Conservation (phyloP, 2,113 vertebrate species). For the Machaerirhynchus nigripectus region DNA sequence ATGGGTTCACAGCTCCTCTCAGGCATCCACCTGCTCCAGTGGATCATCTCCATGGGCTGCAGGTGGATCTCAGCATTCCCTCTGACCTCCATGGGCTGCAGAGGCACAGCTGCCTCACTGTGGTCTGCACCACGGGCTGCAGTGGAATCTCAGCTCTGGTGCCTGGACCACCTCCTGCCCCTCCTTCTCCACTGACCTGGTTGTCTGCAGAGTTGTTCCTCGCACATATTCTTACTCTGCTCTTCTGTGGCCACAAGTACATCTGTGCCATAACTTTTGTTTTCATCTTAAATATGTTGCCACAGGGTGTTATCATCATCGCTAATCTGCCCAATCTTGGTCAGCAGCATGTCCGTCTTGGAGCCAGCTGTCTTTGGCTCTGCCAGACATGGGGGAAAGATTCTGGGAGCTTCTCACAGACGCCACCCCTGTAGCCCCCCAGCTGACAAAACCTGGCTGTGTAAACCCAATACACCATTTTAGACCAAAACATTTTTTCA, state of each 20-base stretch:
- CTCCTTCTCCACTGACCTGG: background rate
- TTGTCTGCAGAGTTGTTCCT: background rate
- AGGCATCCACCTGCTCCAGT: background rate
- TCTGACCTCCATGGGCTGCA: background rate
- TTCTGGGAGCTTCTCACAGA: background rate
- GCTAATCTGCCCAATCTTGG: background rate
- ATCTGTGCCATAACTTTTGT: background rate
- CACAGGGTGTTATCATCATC: background rate
- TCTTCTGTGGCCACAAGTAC: background rate
- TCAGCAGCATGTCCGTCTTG: rapidly evolving
- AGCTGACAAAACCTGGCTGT: background rate
- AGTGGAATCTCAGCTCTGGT: background rate
- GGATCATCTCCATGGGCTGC: background rate
- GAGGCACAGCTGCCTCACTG: background rate
- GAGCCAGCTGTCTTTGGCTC: background rate
- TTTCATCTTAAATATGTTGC: no score
- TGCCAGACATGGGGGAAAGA: background rate
- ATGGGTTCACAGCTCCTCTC: background rate
- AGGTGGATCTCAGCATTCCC: background rate
- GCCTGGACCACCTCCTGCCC: background rate
- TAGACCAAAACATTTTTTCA: background rate
- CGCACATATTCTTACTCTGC: background rate
- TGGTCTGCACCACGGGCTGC: background rate
- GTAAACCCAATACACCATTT: background rate
- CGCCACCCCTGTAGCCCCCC: no score